A percentile compares a stretch with the other conserved stretches of the same genome.
phyloP scores from a whole-genome alignment of 2,888 invertebrate species.

The Baccha elongata region DNA sequence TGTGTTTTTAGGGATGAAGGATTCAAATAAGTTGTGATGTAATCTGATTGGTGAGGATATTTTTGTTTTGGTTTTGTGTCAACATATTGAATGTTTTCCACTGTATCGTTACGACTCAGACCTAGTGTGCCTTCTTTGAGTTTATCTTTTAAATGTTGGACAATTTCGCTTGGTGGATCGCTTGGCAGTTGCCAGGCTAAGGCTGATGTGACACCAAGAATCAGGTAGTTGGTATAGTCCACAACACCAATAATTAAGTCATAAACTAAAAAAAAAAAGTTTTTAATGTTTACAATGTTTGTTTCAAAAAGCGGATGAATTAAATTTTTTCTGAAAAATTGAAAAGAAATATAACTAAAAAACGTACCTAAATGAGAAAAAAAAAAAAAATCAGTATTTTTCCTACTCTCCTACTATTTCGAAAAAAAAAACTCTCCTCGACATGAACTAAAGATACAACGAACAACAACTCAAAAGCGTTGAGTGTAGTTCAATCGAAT shows the following conservation, averaged over 20 bases:
- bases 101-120: slow-evolving; percentile 78
- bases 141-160: slow-evolving; percentile 77
- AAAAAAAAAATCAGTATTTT: too few species aligned
- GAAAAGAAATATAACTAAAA: too few species aligned
- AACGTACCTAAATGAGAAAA: too few species aligned
- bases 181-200: slow-evolving; percentile 90
- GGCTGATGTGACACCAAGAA: slow-evolving; percentile 89
- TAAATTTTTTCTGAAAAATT: too few species aligned
- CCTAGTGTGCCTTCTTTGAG: slow-evolving; percentile 79
- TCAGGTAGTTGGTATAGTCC: slow-evolving; percentile 83
- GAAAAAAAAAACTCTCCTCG: too few species aligned
- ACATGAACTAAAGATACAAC: too few species aligned
- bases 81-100: slow-evolving; percentile 72
- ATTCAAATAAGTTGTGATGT: slow-evolving; percentile 76
- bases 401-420: too few species aligned
- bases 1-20: slow-evolving; percentile 75
- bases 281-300: too few species aligned
- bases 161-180: slow-evolving; percentile 83
- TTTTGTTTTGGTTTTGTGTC: slow-evolving; percentile 67
- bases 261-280: slow-evolving; percentile 78
- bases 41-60: slow-evolving; percentile 12
- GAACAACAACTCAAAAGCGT: too few species aligned
- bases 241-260: slow-evolving; percentile 81
- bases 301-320: too few species aligned
- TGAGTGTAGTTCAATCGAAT: too few species aligned